Conservation (phyloP, 2,888 invertebrate genomes). For the Odontocolon sp. region DNA sequence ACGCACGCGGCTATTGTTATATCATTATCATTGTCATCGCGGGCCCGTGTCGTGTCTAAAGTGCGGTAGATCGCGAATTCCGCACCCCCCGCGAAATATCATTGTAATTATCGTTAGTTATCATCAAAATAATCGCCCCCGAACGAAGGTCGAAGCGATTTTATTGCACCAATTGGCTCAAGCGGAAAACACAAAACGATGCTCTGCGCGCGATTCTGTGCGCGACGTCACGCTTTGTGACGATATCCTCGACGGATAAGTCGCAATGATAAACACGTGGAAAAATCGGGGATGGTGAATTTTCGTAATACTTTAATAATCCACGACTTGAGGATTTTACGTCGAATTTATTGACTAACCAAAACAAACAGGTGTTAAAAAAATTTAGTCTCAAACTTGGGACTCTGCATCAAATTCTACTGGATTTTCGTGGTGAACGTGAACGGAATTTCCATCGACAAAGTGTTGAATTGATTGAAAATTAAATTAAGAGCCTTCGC, state of each 20-base stretch:
- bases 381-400: background rate
- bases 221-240: conserved; percentile 65
- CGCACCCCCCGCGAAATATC: background rate
- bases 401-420: background rate
- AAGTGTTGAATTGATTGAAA: too few relatives aligned
- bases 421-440: conserved; percentile 24
- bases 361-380: conserved; percentile 11
- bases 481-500: too few relatives aligned
- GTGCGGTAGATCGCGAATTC: conserved; percentile 67
- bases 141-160: background rate
- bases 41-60: conserved; percentile 56
- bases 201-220: conserved; percentile 1
- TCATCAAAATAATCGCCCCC: background rate
- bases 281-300: conserved; percentile 36
- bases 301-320: background rate
- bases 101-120: background rate
- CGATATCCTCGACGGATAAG: conserved; percentile 56
- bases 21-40: conserved; percentile 78
- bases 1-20: conserved; percentile 80
- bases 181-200: too few relatives aligned
- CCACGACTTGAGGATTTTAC: too few relatives aligned
- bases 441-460: background rate
- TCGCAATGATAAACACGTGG: conserved; percentile 67
- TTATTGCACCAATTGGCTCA: background rate
- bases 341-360: background rate